Base-by-base conservation (phyloP, 2,797 vertebrate genomes). In the Kryptopterus vitreolus region DNA sequence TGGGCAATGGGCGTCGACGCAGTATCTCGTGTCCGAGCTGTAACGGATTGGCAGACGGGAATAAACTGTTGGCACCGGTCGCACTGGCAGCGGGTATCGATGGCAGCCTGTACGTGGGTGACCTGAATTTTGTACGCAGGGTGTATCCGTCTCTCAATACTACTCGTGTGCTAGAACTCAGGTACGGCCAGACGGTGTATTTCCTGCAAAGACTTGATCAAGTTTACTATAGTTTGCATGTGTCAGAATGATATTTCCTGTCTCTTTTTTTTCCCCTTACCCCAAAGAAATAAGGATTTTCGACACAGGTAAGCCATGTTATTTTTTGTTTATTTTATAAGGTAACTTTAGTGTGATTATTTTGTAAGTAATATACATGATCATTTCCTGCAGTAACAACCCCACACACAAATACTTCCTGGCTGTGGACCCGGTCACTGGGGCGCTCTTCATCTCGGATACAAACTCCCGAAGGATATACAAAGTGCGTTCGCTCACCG, bases 11-110 rank as follows among this genome's bases (percentile, higher is more conserved):
- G 46, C 95, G 98, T 8, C 92, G 97, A 10, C 95, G 98, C 79
- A 99, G 98, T 86, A 99, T 99, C 84, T 98, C 98, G 46, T 99
- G 98, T 85, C 98, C 98, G 16, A 99, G 98, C 92, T 99, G 98
- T 88, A 99, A 99, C 0, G 98, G 98, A 53, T 94, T 99, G 8
- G 97, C 98, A 0, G 98, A 99, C 69, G 97, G 98, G 85, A 99
- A 99, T 93, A 99, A 99, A 86, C 94, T 99, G 80, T 89, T 99
- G 89, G 98, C 98, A 22, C 98, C 98, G 0, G 96, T 99, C 12
- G 97, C 97, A 29, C 93, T 99, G 89, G 97, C 98, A 1, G 96
- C 96, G 82, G 98, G 98, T 80, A 91, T 94, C 2, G 98, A 99
- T 20, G 98, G 98, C 89, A 99, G 98, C 90, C 96, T 99, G 77